A percentile compares a stretch with the other conserved stretches of the same genome.
These are phyloP conservation scores for Steinernema khuongi DNA, from an alignment of 1,140 invertebrate species.

Conservation along the genomic window DNA sequence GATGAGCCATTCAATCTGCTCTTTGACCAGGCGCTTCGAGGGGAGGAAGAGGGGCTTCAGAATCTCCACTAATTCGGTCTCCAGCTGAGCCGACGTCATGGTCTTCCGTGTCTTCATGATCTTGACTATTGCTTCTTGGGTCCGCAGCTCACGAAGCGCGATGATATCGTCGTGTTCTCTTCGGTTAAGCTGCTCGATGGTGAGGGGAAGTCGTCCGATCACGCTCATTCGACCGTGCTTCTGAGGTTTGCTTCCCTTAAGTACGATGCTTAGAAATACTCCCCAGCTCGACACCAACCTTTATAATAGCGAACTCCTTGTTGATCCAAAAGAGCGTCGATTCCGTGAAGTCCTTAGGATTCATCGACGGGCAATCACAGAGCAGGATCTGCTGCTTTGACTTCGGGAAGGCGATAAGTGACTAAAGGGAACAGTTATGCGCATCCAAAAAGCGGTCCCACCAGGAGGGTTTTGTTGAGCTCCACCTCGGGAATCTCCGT, in stretches of 20 bases:
- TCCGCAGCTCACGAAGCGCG: conserved; percentile 20
- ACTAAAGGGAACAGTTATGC: conserved; percentile 62
- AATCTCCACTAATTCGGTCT: conserved; percentile 92
- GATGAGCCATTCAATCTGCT: conserved; percentile 97
- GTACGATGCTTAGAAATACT: conserved; percentile 64
- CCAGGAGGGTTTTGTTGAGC: conserved; percentile 87
- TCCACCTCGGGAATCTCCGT: conserved; percentile 94
- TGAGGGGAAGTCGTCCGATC: conserved; percentile 56
- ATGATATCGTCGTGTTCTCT: conserved; percentile 24
- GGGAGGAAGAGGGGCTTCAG: conserved; percentile 98
- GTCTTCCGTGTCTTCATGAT: conserved; percentile 94
- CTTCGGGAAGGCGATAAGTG: conserved; percentile 91
- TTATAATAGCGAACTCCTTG: conserved; percentile 83
- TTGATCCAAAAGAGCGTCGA: conserved; percentile 91
- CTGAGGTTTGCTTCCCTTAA: conserved; percentile 35
- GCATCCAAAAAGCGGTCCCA: conserved; percentile 53
- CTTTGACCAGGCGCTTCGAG: conserved; percentile 97
- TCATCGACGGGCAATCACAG: conserved; percentile 75
- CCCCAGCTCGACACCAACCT: conserved; percentile 59
- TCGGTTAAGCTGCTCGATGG: conserved; percentile 88
- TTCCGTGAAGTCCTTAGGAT: conserved; percentile 77
- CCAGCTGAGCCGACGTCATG: conserved; percentile 84
- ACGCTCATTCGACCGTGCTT: conserved; percentile 36
- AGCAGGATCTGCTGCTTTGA: conserved; percentile 82
- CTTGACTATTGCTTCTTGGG: conserved; percentile 59